These are phyloP conservation scores for Natrix natrix DNA, from an alignment of 2,797 vertebrate species.

Conservation along the genomic window DNA sequence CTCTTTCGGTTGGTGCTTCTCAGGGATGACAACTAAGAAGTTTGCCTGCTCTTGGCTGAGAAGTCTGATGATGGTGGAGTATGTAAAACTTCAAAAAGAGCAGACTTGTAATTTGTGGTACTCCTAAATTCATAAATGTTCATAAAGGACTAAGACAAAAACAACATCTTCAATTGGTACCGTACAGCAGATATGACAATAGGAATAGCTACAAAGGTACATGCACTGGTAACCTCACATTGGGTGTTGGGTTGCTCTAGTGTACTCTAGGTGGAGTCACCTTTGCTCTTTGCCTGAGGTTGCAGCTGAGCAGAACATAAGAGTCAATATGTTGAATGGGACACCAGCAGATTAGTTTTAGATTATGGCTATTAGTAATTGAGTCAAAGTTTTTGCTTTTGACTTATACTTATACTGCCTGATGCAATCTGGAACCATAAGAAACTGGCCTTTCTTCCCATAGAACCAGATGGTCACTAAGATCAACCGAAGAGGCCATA, in stretches of 20 bases:
- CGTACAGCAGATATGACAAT: background rate
- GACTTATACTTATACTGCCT: background rate
- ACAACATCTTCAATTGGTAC: background rate
- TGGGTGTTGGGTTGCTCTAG: background rate
- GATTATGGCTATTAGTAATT: background rate
- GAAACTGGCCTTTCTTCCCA: background rate
- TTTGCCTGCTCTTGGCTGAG: background rate
- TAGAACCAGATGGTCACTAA: background rate
- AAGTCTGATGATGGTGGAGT: background rate
- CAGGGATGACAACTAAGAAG: background rate
- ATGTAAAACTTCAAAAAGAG: background rate
- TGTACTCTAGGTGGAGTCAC: background rate
- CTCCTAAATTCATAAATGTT: background rate
- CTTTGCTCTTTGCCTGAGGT: background rate
- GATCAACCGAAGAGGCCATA: background rate
- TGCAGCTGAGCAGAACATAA: background rate
- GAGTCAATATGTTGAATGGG: background rate
- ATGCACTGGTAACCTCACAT: background rate
- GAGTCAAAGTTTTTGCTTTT: background rate
- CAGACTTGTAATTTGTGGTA: background rate
- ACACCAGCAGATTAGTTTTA: background rate
- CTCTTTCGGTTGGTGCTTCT: background rate
- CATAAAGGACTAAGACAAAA: background rate
- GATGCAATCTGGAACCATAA: background rate
- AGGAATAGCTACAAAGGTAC: background rate